Conservation (phyloP, 2,888 invertebrate species). For the Trichacis sp. region DNA sequence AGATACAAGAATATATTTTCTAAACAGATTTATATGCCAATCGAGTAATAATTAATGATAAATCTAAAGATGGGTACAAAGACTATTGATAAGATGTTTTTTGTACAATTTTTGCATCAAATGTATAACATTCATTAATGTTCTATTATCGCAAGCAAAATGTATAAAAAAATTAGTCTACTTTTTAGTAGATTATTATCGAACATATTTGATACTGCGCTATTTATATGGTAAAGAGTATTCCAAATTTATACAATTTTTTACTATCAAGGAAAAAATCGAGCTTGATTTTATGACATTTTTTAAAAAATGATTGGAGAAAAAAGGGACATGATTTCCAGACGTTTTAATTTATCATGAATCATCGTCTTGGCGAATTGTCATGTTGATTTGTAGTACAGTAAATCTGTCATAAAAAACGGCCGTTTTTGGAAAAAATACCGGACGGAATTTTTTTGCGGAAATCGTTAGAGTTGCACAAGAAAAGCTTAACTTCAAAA, state of each 20-base stretch:
- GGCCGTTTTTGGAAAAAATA: no score
- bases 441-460: no score
- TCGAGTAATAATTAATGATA: constrained; percentile 26
- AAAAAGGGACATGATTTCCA: background rate
- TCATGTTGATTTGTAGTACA: background rate
- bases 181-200: constrained; percentile 9
- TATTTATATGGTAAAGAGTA: constrained; percentile 6
- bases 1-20: constrained; percentile 27
- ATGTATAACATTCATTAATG: constrained; percentile 32
- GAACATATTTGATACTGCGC: background rate
- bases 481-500: no score
- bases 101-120: constrained; percentile 23
- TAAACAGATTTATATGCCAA: constrained; percentile 39
- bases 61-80: constrained; percentile 30
- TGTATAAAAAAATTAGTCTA: constrained; percentile 27
- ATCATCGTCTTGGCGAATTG: background rate
- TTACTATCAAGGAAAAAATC: background rate
- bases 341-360: background rate
- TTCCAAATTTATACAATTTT: background rate
- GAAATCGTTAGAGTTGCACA: no score
- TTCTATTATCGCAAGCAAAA: constrained; percentile 29
- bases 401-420: no score
- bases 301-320: background rate
- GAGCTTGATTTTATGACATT: background rate
- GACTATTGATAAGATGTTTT: constrained; percentile 38